Evolutionary conservation across 2,113 vertebrate species (phyloP).

Genomic region (Turdus rufiventris): DNA sequence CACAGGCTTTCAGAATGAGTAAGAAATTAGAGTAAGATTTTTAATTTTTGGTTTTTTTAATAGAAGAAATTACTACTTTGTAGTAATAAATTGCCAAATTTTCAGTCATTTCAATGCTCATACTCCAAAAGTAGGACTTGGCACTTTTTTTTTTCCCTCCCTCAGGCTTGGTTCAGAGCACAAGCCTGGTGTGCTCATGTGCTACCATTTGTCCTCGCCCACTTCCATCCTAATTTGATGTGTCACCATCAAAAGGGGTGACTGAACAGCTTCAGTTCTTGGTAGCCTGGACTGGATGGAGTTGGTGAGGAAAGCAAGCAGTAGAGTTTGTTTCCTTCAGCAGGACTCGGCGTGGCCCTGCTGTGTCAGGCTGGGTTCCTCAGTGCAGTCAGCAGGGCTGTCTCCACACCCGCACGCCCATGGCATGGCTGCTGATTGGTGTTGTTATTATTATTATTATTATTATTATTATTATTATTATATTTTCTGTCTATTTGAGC

Average conservation of each 20-base stretch:
- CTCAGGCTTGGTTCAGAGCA: neutral
- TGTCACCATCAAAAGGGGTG: neutral
- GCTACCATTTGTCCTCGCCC: fast-evolving
- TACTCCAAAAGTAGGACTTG: neutral
- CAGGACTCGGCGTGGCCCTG: neutral
- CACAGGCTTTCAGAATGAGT: neutral
- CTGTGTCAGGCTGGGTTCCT: too few relatives aligned
- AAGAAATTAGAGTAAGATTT: neutral
- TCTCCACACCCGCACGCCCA: neutral
- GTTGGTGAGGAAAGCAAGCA: neutral
- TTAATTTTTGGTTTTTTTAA: too few relatives aligned
- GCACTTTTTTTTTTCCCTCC: neutral
- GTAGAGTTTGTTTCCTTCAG: neutral
- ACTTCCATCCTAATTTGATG: neutral
- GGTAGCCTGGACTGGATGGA: neutral
- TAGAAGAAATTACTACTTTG: neutral
- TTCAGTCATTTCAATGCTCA: neutral
- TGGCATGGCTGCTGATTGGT: fast-evolving
- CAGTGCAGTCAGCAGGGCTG: neutral
- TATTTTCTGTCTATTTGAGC: neutral
- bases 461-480: neutral
- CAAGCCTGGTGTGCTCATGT: neutral
- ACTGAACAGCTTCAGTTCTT: neutral
- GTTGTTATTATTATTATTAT: neutral
- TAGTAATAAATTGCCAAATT: neutral